Conservation (phyloP, 35 echinoderm and acorn worm genomes). For the Holothuria glaberrima region DNA sequence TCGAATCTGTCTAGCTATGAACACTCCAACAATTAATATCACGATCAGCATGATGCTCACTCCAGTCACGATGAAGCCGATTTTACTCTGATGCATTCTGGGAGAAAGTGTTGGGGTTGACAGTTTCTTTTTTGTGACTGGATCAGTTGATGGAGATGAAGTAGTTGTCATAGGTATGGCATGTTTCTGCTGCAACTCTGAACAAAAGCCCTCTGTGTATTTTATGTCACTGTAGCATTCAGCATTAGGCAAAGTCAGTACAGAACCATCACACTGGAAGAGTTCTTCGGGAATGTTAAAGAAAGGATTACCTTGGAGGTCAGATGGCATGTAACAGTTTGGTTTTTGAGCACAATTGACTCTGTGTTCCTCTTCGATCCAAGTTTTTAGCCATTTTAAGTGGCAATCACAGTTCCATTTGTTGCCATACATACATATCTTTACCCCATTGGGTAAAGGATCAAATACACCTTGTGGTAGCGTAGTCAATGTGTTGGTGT, state of each 20-base stretch:
- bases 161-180: neutral
- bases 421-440: conserved; percentile 40
- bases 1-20: neutral
- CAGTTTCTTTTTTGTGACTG: neutral
- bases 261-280: conserved; percentile 5
- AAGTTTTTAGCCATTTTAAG: conserved; percentile 35
- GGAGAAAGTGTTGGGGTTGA: neutral
- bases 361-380: conserved; percentile 9
- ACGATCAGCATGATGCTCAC: conserved; percentile 17
- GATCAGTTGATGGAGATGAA: neutral
- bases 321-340: conserved; percentile 1
- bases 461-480: conserved; percentile 1
- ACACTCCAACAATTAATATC: neutral
- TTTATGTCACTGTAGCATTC: neutral
- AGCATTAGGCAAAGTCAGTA: neutral
- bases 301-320: conserved; percentile 6
- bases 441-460: neutral
- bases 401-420: conserved; percentile 50
- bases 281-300: neutral
- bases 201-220: neutral
- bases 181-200: neutral
- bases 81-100: neutral
- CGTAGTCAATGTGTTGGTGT: conserved; percentile 29
- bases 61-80: neutral
- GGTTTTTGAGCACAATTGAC: conserved; percentile 34